Percentiles rank a stretch among this genome's conserved stretches.
Conservation (phyloP, 2,113 vertebrate genomes). For the Oreochromis niloticus region DNA sequence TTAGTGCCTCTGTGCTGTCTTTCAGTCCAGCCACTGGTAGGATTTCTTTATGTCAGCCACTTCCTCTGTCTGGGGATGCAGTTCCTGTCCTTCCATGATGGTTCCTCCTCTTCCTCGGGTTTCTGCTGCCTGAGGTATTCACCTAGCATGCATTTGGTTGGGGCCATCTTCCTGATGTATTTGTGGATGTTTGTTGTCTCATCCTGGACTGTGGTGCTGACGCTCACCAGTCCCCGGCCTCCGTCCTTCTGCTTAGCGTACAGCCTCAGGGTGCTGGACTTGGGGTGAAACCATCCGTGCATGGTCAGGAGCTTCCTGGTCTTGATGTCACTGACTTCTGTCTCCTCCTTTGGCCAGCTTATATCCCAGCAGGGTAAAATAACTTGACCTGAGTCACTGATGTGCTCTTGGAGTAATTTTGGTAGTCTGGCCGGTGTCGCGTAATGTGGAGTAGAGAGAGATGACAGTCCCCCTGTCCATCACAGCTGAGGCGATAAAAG, state of each 20-base stretch:
- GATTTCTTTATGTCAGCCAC: too few relatives aligned
- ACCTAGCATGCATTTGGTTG: background rate
- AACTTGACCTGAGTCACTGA: background rate
- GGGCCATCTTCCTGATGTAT: background rate
- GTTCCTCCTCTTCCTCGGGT: background rate
- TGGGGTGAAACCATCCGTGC: background rate
- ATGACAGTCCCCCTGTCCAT: background rate
- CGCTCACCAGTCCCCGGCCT: background rate
- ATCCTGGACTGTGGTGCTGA: background rate
- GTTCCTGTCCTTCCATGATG: background rate
- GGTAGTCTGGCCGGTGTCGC: accelerated
- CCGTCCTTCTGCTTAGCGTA: background rate
- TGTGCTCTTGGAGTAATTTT: background rate
- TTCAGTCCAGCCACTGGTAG: too few relatives aligned
- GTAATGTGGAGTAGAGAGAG: background rate
- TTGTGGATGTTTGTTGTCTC: background rate
- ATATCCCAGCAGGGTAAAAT: background rate
- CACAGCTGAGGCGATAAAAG: background rate
- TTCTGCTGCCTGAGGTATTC: background rate
- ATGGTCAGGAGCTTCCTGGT: background rate
- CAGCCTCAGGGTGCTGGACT: background rate
- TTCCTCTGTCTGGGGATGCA: background rate
- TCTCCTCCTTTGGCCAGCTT: background rate
- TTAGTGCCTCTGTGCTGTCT: too few relatives aligned
- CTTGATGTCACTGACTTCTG: accelerated